Evolutionary conservation across 2,113 vertebrate genomes (phyloP).

Genomic region (Lycaon pictus): DNA sequence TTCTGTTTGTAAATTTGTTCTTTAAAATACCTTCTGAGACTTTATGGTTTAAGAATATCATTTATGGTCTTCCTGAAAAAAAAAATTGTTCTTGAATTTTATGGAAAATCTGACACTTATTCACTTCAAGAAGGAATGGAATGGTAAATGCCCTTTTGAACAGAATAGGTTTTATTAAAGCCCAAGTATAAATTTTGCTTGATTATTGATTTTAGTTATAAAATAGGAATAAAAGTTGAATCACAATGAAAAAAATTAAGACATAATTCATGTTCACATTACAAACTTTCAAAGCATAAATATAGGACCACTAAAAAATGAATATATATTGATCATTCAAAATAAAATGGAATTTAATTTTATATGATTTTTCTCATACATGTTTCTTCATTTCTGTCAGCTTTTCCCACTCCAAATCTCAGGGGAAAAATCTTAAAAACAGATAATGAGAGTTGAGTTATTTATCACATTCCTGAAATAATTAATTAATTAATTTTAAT

Average conservation of each 20-base stretch:
- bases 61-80: background rate
- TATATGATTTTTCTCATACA: background rate
- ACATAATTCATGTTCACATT: constrained; percentile 16
- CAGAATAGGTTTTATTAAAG: background rate
- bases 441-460: background rate
- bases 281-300: background rate
- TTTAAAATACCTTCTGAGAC: background rate
- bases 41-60: background rate
- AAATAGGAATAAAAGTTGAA: constrained; percentile 25
- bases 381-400: background rate
- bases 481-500: background rate
- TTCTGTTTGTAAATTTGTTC: background rate
- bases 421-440: background rate
- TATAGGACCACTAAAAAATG: background rate
- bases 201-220: constrained; percentile 29
- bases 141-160: background rate
- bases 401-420: background rate
- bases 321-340: background rate
- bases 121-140: background rate
- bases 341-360: constrained; percentile 3
- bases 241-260: background rate
- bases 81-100: background rate
- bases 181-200: background rate
- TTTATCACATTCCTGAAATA: background rate
- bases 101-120: background rate